phyloP scores from a whole-genome alignment of 2,113 vertebrate genomes.

The Arizona elegans region DNA sequence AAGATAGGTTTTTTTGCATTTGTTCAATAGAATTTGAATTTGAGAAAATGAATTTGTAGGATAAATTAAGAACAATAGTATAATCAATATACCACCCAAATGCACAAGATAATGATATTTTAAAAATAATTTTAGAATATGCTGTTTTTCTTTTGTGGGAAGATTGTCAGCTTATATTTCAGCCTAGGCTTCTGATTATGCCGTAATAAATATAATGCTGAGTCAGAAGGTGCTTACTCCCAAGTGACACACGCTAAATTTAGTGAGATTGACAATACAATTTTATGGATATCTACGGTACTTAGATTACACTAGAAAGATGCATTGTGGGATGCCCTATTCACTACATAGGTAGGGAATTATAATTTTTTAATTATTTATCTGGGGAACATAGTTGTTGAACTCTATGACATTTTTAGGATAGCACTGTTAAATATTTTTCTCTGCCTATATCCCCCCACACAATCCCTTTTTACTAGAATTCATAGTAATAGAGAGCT shows the following conservation, averaged over 20 bases:
- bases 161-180: neutral
- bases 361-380: neutral
- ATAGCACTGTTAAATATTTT: neutral
- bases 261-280: neutral
- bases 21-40: neutral
- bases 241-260: neutral
- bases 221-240: neutral
- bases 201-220: neutral
- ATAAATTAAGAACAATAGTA: neutral
- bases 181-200: neutral
- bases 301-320: neutral
- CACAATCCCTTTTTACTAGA: neutral
- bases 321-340: too few species aligned
- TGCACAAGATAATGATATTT: neutral
- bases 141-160: conserved; percentile 1
- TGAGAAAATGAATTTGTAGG: neutral
- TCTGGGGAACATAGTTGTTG: neutral
- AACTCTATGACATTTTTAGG: neutral
- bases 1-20: neutral
- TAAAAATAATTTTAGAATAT: neutral
- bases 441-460: neutral
- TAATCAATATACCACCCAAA: neutral
- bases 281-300: neutral
- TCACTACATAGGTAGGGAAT: neutral
- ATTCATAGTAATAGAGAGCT: neutral